These are phyloP conservation scores for Anser brachyrhynchus DNA, from an alignment of 2,113 vertebrate species.

Conservation along the genomic window DNA sequence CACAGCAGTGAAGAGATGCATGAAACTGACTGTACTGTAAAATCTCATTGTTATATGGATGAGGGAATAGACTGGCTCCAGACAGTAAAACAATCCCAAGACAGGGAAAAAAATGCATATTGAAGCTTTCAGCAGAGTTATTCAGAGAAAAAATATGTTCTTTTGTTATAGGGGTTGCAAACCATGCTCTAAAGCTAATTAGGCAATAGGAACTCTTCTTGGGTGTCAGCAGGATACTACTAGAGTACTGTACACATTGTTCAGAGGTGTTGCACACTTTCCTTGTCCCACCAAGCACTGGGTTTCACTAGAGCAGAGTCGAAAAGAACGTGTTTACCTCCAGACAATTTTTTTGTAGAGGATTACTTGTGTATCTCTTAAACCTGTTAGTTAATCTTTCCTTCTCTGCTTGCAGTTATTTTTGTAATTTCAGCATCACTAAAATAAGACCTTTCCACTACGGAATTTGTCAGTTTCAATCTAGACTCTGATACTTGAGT, in stretches of 20 bases:
- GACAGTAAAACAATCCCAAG: slow-evolving; percentile 7
- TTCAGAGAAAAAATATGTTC: background rate
- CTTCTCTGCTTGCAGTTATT: slow-evolving; percentile 55
- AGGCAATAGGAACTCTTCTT: background rate
- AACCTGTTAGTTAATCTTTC: slow-evolving; percentile 53
- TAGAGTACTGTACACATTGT: background rate
- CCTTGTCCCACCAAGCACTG: background rate
- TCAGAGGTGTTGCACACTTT: background rate
- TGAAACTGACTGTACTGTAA: slow-evolving; percentile 46
- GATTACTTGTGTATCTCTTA: slow-evolving; percentile 18
- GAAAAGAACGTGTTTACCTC: slow-evolving; percentile 24
- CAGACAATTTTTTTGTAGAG: slow-evolving; percentile 30
- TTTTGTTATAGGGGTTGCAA: background rate
- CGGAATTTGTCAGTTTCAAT: slow-evolving; percentile 52
- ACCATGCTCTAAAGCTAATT: background rate
- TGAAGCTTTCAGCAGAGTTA: background rate
- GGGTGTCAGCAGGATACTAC: background rate
- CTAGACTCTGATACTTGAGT: background rate
- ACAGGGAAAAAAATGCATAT: background rate
- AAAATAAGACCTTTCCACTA: background rate
- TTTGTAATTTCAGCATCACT: slow-evolving; percentile 15
- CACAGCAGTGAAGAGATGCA: slow-evolving; percentile 46
- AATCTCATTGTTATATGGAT: slow-evolving; percentile 32
- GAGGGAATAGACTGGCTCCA: background rate
- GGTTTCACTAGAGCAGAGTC: background rate